Evolutionary conservation across 35 echinoderm and acorn worm species (phyloP).

Genomic region (Amphiura filiformis): DNA sequence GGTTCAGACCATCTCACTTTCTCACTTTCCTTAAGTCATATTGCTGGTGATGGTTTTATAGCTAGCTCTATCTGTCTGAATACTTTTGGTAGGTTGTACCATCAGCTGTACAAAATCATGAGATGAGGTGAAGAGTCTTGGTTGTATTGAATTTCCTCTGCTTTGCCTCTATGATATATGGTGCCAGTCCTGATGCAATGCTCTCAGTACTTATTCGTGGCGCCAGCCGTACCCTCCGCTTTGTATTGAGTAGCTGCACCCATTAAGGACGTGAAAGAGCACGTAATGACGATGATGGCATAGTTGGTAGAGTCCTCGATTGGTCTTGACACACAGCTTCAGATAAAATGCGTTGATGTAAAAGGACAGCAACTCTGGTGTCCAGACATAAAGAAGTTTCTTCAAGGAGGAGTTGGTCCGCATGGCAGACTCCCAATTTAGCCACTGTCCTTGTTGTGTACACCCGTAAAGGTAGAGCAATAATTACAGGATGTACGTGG

Average conservation of each 20-base stretch:
- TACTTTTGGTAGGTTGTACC: constrained; percentile 8
- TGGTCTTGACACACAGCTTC: constrained; percentile 14
- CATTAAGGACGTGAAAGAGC: constrained; percentile 9
- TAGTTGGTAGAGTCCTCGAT: constrained; percentile 12
- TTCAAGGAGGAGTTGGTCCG: neutral
- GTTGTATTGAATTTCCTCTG: neutral
- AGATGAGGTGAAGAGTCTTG: neutral
- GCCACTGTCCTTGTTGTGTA: constrained; percentile 14
- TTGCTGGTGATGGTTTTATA: too few species aligned
- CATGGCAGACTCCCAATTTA: constrained; percentile 23
- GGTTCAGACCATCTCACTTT: too few species aligned
- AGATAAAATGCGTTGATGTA: neutral
- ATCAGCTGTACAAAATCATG: neutral
- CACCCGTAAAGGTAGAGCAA: constrained; percentile 17
- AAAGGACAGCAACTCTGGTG: neutral
- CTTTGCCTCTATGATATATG: neutral
- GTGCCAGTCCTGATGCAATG: neutral
- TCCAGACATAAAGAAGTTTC: constrained; percentile 18
- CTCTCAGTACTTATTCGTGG: neutral
- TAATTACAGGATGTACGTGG: too few species aligned
- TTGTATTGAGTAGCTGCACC: constrained; percentile 13
- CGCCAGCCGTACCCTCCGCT: constrained; percentile 18
- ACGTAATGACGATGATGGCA: neutral
- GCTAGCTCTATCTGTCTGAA: neutral
- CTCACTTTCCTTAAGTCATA: too few species aligned